Percentiles rank a stretch among this genome's conserved stretches.
phyloP scores from a whole-genome alignment of 2,888 invertebrate species.

The Megaustenia siamemsis region DNA sequence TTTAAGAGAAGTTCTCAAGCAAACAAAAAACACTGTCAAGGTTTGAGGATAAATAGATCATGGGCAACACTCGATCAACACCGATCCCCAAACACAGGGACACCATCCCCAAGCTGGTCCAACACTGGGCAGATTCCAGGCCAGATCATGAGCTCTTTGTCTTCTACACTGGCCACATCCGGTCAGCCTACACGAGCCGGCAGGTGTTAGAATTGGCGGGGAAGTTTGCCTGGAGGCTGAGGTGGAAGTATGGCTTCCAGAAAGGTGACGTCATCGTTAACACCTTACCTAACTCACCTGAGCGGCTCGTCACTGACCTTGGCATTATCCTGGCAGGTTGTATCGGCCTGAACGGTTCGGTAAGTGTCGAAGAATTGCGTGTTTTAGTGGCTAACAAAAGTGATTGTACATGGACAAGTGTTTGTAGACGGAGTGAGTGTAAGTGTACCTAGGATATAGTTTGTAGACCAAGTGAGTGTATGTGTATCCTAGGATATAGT shows the following conservation, averaged over 20 bases:
- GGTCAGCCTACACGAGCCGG: background rate
- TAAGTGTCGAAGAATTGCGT: too few relatives aligned
- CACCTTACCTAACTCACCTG: conserved; percentile 52
- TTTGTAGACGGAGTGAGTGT: too few relatives aligned
- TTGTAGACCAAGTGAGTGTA: too few relatives aligned
- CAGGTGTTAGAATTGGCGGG: background rate
- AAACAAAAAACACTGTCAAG: too few relatives aligned
- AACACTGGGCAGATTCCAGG: background rate
- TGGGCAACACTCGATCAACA: too few relatives aligned
- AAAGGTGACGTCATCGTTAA: conserved; percentile 52
- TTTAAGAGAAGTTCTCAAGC: too few relatives aligned
- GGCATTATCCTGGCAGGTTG: conserved; percentile 52
- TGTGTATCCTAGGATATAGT: too few relatives aligned
- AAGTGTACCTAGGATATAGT: too few relatives aligned
- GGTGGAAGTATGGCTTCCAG: conserved; percentile 34
- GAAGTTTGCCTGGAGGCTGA: conserved; percentile 29
- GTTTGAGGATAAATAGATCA: too few relatives aligned
- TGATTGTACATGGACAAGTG: too few relatives aligned
- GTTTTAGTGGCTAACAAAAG: too few relatives aligned
- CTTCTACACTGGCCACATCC: background rate
- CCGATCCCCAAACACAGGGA: too few relatives aligned
- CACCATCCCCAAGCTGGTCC: background rate
- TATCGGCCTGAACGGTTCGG: conserved; percentile 43
- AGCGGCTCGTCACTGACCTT: conserved; percentile 50
- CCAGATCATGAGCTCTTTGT: conserved; percentile 32